Conservation (phyloP, 2,888 invertebrate species). For the Sturmia bella region DNA sequence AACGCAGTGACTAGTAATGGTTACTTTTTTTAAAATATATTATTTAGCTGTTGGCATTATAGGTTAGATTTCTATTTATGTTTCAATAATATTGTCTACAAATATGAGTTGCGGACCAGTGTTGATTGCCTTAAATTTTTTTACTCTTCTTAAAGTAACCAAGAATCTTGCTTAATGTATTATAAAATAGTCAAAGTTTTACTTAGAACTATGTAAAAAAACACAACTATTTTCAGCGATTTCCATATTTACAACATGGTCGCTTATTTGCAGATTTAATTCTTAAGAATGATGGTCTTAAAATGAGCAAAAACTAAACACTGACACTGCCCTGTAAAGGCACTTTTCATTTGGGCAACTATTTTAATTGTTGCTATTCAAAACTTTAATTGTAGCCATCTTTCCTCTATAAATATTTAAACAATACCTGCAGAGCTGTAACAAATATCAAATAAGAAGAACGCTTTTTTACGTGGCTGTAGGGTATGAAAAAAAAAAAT, state of each 20-base stretch:
- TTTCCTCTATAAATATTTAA: slow-evolving; percentile 46
- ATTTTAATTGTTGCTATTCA: slow-evolving; percentile 50
- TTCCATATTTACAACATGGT: not conserved
- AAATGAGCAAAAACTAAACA: not conserved
- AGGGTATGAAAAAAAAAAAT: slow-evolving; percentile 47
- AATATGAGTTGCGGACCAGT: too few species aligned
- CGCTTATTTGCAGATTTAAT: not conserved
- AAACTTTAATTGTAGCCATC: slow-evolving; percentile 32
- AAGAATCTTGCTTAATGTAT: too few species aligned
- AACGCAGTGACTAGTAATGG: too few species aligned
- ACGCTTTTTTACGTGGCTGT: slow-evolving; percentile 40
- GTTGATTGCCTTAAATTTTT: too few species aligned
- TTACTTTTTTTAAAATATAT: too few species aligned
- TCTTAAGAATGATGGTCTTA: not conserved
- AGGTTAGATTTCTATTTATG: too few species aligned
- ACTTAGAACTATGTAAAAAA: too few species aligned
- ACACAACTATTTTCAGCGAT: too few species aligned
- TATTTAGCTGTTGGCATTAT: too few species aligned
- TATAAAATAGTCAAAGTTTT: too few species aligned
- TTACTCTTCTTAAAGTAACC: too few species aligned
- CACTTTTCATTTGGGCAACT: not conserved
- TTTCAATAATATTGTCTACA: too few species aligned
- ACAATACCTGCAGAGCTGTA: slow-evolving; percentile 41
- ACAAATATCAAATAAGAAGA: slow-evolving; percentile 48
- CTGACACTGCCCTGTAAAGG: not conserved